Percentiles rank a stretch among this genome's conserved stretches.
Evolutionary conservation across 2,113 vertebrate genomes (phyloP).

Genomic region (Motacilla tschutschensis): DNA sequence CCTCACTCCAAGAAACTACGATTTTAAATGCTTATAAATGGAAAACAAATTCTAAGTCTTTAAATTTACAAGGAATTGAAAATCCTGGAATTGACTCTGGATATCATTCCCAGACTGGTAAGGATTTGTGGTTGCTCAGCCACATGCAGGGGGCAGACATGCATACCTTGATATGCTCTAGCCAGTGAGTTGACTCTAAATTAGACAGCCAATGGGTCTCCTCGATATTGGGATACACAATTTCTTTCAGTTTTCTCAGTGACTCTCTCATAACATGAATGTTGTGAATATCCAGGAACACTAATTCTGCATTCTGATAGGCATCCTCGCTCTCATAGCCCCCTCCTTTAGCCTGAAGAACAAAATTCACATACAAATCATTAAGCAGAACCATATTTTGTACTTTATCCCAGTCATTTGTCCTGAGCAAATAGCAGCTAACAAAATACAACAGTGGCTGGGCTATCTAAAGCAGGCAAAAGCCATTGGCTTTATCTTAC

Average conservation of each 20-base stretch:
- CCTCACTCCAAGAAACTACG: not conserved
- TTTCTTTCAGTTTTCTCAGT: constrained; percentile 91
- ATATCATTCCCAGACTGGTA: not conserved
- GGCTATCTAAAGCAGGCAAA: not conserved
- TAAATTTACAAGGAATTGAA: not conserved
- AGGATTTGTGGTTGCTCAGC: not conserved
- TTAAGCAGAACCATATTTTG: not conserved
- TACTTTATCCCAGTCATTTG: not conserved
- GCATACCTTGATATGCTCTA: constrained; percentile 95
- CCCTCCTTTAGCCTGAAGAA: constrained; percentile 90
- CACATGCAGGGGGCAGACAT: not conserved
- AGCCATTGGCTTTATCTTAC: not conserved
- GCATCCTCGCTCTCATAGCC: constrained; percentile 97
- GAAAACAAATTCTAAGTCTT: not conserved
- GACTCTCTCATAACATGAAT: constrained; percentile 98
- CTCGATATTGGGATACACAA: constrained; percentile 93
- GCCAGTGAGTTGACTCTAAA: constrained; percentile 96
- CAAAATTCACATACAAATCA: not conserved
- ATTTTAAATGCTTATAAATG: not conserved
- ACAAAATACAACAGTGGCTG: not conserved
- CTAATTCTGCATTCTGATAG: constrained; percentile 94
- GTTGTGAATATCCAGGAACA: constrained; percentile 97
- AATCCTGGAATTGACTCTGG: not conserved
- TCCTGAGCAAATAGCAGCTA: not conserved
- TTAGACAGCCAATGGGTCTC: constrained; percentile 97